These are phyloP conservation scores for Trissolcus brochymenae DNA, from an alignment of 2,888 invertebrate species.

Conservation along the genomic window DNA sequence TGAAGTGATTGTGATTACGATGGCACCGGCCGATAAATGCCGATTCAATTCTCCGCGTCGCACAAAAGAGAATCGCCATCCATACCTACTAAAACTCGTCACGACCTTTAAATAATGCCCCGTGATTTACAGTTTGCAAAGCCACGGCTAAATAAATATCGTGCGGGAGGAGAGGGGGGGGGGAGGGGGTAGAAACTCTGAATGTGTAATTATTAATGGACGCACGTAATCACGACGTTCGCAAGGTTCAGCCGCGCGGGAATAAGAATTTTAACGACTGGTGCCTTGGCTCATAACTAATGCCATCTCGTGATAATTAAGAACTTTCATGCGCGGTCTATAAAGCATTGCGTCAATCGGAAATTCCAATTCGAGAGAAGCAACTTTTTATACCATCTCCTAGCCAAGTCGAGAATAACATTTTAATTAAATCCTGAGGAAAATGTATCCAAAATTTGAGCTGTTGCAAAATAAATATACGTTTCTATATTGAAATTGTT, in stretches of 20 bases:
- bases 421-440: no score
- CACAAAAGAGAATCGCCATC: no score
- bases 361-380: conserved; percentile 3
- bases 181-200: no score
- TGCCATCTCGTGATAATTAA: conserved; percentile 5
- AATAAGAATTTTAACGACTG: no score
- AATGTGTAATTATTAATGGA: no score
- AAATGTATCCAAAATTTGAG: no score
- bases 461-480: no score
- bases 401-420: no score
- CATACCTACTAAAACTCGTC: neutral
- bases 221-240: neutral
- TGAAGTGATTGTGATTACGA: conserved; percentile 25
- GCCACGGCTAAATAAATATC: neutral
- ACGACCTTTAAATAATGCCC: conserved; percentile 2
- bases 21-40: conserved; percentile 16
- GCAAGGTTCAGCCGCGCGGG: no score
- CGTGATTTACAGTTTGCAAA: conserved; percentile 7
- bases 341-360: conserved; percentile 10
- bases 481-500: no score
- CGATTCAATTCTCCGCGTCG: conserved; percentile 19
- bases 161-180: no score
- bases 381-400: no score
- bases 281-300: conserved; percentile 18
- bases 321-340: conserved; percentile 3